Percentiles rank a stretch among this genome's conserved stretches.
Evolutionary conservation across 2,888 invertebrate species (phyloP).

Genomic region (Aplocera efformata): DNA sequence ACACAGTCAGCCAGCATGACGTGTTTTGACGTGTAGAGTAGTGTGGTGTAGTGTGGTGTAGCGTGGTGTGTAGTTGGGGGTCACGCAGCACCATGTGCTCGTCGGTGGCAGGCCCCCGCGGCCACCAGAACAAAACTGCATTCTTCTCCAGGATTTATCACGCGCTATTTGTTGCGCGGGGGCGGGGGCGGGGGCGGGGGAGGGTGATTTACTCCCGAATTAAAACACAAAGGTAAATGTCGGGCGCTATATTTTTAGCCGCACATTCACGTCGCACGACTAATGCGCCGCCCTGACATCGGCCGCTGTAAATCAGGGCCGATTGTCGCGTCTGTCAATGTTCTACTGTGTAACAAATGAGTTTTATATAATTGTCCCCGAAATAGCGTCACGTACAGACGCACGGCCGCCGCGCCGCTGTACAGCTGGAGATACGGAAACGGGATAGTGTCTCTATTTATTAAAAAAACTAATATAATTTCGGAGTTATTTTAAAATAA

Average conservation of each 20-base stretch:
- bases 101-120: too few species aligned
- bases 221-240: constrained; percentile 64
- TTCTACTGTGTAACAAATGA: constrained; percentile 26
- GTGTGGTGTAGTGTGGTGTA: too few species aligned
- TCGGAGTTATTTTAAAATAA: too few species aligned
- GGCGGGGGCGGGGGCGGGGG: constrained; percentile 21
- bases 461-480: too few species aligned
- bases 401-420: constrained; percentile 1
- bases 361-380: constrained; percentile 28
- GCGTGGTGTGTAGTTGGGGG: too few species aligned
- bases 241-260: constrained; percentile 51
- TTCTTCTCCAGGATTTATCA: constrained; percentile 55
- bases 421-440: too few species aligned
- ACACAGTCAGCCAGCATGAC: too few species aligned
- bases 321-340: constrained; percentile 30
- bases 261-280: constrained; percentile 36
- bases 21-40: too few species aligned
- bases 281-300: constrained; percentile 38
- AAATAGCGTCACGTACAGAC: constrained; percentile 20
- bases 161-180: constrained; percentile 42
- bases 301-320: constrained; percentile 32
- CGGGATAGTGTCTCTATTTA: too few species aligned
- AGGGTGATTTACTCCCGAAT: constrained; percentile 46
- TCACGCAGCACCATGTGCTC: too few species aligned
- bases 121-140: too few species aligned